Evolutionary conservation across 2,888 invertebrate species (phyloP).

Genomic region (Agonopterix subpropinquella): DNA sequence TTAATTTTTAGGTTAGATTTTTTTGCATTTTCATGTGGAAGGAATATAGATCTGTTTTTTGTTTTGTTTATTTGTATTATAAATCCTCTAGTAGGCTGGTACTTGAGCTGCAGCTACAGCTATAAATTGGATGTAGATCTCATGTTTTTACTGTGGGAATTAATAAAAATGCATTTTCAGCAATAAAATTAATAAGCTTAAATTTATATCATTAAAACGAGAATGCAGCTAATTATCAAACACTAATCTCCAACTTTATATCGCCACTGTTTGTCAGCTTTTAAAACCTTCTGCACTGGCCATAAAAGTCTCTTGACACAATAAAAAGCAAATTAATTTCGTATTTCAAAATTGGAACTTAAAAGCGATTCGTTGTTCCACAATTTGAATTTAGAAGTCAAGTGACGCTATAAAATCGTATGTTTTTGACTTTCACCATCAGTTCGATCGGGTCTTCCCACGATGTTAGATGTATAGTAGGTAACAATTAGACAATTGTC

Average conservation of each 20-base stretch:
- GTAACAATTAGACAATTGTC: slow-evolving; percentile 74
- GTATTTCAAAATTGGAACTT: slow-evolving; percentile 42
- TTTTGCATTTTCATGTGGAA: too few relatives aligned
- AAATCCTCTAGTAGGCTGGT: too few relatives aligned
- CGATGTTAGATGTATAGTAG: slow-evolving; percentile 61
- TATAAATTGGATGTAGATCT: neutral
- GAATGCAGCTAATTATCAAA: slow-evolving; percentile 6
- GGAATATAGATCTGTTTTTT: too few relatives aligned
- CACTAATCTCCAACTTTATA: slow-evolving; percentile 6
- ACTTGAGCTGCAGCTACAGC: neutral
- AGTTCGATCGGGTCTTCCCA: slow-evolving; percentile 61
- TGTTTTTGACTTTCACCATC: slow-evolving; percentile 64
- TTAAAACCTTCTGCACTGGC: slow-evolving; percentile 11
- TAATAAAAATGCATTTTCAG: neutral
- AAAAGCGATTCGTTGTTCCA: slow-evolving; percentile 65
- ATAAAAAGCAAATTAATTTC: slow-evolving; percentile 51
- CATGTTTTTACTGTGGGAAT: neutral
- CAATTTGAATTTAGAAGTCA: slow-evolving; percentile 54
- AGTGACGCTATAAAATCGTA: slow-evolving; percentile 59
- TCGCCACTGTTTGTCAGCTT: slow-evolving; percentile 6
- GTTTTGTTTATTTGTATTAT: too few relatives aligned
- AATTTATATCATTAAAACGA: slow-evolving; percentile 1
- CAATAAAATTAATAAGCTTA: neutral
- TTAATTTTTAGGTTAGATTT: too few relatives aligned
- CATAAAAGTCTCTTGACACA: slow-evolving; percentile 26